Evolutionary conservation across 2,888 invertebrate genomes (phyloP), one percentile per base, ranked within the genome.

Genomic region (Melinaea menophilus): DNA sequence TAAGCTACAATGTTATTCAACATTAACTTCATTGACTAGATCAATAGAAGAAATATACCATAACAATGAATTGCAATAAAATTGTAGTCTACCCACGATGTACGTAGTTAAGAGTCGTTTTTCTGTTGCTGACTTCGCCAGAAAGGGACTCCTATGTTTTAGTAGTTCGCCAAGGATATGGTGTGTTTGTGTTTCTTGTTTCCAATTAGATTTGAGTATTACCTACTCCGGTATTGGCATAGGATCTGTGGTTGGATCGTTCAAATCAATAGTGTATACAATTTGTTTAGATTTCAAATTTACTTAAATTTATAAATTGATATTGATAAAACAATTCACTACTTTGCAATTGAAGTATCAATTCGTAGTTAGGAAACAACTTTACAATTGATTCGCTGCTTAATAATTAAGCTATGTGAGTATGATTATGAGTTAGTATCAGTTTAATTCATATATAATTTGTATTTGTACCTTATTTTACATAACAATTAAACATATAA

Each of bases 51-150:
- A 57, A 62, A 62, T 55, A 62, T 58, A 47, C 55, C 41, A 58
- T 58, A 62, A 58, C 58, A 58, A 58, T 47, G 58, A 55, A 62
- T 55, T 59, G 59, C 62, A 65, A 57, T 55, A 60, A 65, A 61
- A 67, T 35, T 61, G 59, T 46, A 47, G 34, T 48, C 47, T 34
- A 55, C 61, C 55, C 58, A 57, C 58, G 61, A 61, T 46, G 12
- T 64, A 11, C 55, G 33, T 48, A 61, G 58, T 61, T 64, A 58
- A 58, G 46, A 37, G 55, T 58, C 57, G 47, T 55, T 48, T 64
- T 60, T 54, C 57, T 35, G 48, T 61, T 47, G 58, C 56, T 67
- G 67, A 65, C 65, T 37, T 13, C 45, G 31, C 13, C 67, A 67
- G 59, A 33, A 35, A 61, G 34, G 12, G 56, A 61, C 56, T 41